Evolutionary conservation across 1,140 invertebrate species (phyloP), one percentile per base, ranked within the genome.

Genomic region (Elymnias hypermnestra): DNA sequence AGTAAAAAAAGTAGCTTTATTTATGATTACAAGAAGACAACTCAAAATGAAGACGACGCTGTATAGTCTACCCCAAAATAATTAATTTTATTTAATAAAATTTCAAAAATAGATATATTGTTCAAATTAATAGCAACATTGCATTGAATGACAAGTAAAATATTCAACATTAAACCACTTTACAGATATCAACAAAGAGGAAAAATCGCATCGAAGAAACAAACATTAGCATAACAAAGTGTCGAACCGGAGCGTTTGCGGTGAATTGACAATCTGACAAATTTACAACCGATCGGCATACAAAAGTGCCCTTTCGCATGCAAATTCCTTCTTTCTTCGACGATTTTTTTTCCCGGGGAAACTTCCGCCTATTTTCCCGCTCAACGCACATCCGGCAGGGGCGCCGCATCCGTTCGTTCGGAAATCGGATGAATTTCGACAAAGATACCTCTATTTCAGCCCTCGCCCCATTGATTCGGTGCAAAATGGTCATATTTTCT

Each of bases 311-410:
- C 70, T 76, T 75, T 73, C 67, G 67, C 63, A 83, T 84, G 81
- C 70, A 83, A 84, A 84, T 84, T 72, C 65, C 60, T 63, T 48
- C 61, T 65, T 72, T 77, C 65, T 78, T 82, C 52, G 45, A 28
- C 56, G 50, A 63, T 57, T 78, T 81, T 72, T 71, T 78, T 70
- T 55, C 45, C 54, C 66, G 53, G 36, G 57, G 61, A 72, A 68
- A 78, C 74, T 82, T 84, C 77, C 77, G 77, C 71, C 68, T 73
- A 74, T 82, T 82, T 81, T 82, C 77, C 68, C 75, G 75, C 68
- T 78, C 68, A 63, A 65, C 68, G 73, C 75, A 67, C 70, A 63
- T 82, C 75, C 71, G 71, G 70, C 53, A 49, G 66, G 66, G 68
- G 70, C 46, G 51, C 49, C 59, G 47, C 53, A 57, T 63, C 71